These are phyloP conservation scores for Amphiprion clarkii DNA, from an alignment of 2,797 vertebrate species.

Conservation along the genomic window DNA sequence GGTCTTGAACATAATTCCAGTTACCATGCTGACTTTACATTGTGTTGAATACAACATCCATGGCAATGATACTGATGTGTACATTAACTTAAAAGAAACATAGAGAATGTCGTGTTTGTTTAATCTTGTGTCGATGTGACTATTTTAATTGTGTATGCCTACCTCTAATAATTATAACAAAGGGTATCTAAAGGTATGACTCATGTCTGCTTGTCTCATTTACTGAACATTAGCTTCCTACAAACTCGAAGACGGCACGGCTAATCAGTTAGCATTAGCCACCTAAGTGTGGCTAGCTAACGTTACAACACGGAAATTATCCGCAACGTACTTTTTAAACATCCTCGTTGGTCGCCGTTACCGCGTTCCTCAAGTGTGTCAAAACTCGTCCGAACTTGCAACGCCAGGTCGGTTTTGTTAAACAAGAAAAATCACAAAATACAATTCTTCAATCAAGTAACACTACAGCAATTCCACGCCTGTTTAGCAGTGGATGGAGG, in stretches of 20 bases:
- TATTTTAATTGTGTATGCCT: no score
- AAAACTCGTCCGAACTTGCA: conserved; percentile 5
- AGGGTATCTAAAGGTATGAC: neutral
- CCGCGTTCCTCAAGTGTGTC: conserved; percentile 26
- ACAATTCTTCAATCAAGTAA: conserved; percentile 25
- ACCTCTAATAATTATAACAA: neutral
- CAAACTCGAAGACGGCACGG: conserved; percentile 12
- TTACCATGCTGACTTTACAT: no score
- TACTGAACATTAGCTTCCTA: neutral
- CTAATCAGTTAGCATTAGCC: conserved; percentile 61
- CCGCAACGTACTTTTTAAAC: conserved; percentile 88
- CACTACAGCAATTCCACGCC: conserved; percentile 59
- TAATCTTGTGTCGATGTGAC: no score
- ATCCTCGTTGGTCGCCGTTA: conserved; percentile 73
- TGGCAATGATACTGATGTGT: no score
- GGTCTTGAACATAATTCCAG: neutral
- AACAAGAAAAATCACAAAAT: conserved; percentile 14
- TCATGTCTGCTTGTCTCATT: neutral
- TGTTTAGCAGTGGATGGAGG: conserved; percentile 42
- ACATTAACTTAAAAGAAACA: no score
- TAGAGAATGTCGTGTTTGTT: no score
- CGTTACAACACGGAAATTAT: conserved; percentile 26
- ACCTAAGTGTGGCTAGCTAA: conserved; percentile 37
- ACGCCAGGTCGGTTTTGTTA: neutral
- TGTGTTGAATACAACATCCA: no score